Conservation (phyloP, 2,797 vertebrate genomes). For the Mus caroli region DNA sequence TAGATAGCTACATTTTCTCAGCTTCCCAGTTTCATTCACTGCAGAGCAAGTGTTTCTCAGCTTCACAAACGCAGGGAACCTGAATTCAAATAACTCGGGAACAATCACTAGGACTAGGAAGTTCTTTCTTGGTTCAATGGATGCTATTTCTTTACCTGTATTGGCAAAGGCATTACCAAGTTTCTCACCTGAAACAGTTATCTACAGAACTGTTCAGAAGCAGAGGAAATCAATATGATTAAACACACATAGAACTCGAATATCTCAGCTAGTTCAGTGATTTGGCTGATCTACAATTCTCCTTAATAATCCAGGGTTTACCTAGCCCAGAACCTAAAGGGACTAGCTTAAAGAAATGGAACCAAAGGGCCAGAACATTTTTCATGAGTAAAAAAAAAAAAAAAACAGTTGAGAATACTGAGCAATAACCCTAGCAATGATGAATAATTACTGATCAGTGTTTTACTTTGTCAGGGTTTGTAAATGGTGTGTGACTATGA, state of each 20-base stretch:
- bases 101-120: neutral
- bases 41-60: neutral
- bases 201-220: slow-evolving; percentile 1
- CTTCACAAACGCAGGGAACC: neutral
- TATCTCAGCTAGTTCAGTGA: neutral
- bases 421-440: slow-evolving; percentile 26
- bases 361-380: neutral
- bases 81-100: neutral
- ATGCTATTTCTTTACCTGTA: neutral
- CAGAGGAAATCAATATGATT: slow-evolving; percentile 18
- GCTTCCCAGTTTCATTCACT: neutral
- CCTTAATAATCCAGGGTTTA: neutral
- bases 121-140: neutral
- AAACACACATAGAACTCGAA: neutral
- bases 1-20: neutral
- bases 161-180: slow-evolving; percentile 53
- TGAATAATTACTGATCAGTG: slow-evolving; percentile 56
- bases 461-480: slow-evolving; percentile 61
- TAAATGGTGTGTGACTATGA: slow-evolving; percentile 68
- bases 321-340: neutral
- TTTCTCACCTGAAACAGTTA: slow-evolving; percentile 15
- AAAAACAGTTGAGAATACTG: slow-evolving; percentile 15
- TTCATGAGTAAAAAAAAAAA: slow-evolving; percentile 54
- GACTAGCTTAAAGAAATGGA: neutral
- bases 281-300: slow-evolving; percentile 54